These are phyloP conservation scores for Helobdella robusta DNA, from an alignment of 2,888 invertebrate genomes.

Conservation along the genomic window DNA sequence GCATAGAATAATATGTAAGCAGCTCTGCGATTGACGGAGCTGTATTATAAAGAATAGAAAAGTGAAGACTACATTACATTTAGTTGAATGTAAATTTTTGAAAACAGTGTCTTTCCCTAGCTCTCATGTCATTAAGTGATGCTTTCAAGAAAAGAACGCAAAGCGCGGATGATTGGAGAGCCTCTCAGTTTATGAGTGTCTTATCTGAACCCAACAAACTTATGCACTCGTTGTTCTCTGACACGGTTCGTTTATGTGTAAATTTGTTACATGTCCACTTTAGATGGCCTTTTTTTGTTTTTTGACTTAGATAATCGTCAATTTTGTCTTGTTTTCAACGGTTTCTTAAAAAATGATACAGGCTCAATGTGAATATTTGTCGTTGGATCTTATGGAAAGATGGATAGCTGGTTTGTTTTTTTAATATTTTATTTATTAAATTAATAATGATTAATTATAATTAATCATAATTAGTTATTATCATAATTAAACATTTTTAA, in stretches of 20 bases:
- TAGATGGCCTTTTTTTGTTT: too few relatives aligned
- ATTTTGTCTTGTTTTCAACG: not conserved
- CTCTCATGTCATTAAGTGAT: conserved; percentile 74
- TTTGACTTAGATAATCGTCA: not conserved
- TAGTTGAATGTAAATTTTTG: too few relatives aligned
- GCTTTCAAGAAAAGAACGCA: conserved; percentile 81
- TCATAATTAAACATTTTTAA: too few relatives aligned
- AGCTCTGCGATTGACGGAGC: too few relatives aligned
- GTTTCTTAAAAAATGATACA: conserved; percentile 34
- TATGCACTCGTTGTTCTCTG: conserved; percentile 15
- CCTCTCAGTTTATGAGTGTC: conserved; percentile 61
- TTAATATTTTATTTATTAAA: too few relatives aligned
- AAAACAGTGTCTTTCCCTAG: conserved; percentile 59
- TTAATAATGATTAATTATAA: too few relatives aligned
- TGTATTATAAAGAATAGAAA: too few relatives aligned
- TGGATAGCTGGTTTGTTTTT: conserved; percentile 73
- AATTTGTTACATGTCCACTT: too few relatives aligned
- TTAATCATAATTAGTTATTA: too few relatives aligned
- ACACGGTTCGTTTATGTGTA: conserved; percentile 9
- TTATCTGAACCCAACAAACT: conserved; percentile 89
- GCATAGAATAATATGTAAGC: too few relatives aligned
- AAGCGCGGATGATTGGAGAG: conserved; percentile 82
- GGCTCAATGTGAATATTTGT: conserved; percentile 94
- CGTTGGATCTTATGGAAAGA: conserved; percentile 84
- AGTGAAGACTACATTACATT: too few relatives aligned